Percentiles rank a stretch among this genome's conserved stretches.
Evolutionary conservation across 2,888 invertebrate species (phyloP).

Genomic region (Andrena trimmerana): DNA sequence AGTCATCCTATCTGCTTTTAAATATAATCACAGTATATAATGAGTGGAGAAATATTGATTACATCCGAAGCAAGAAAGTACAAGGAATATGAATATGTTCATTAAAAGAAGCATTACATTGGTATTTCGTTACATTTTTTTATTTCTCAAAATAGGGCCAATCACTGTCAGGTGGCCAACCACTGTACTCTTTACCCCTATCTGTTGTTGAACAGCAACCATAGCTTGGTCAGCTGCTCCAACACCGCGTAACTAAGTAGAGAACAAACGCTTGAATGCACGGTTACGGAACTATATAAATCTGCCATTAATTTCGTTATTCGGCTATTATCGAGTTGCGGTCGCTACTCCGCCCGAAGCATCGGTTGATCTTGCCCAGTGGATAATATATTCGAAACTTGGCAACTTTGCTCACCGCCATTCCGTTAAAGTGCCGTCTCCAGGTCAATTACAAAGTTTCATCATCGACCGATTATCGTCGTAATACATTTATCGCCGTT

Average conservation of each 20-base stretch:
- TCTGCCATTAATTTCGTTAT: constrained; percentile 50
- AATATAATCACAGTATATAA: too few relatives aligned
- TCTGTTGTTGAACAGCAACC: not conserved
- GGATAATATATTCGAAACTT: constrained; percentile 43
- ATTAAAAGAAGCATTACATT: too few relatives aligned
- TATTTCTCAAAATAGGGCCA: too few relatives aligned
- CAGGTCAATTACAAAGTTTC: constrained; percentile 65
- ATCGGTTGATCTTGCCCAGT: constrained; percentile 41
- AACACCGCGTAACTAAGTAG: constrained; percentile 13
- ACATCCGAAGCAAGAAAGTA: too few relatives aligned
- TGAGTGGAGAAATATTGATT: too few relatives aligned
- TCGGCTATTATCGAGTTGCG: constrained; percentile 40
- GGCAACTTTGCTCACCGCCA: constrained; percentile 44
- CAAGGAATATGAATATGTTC: too few relatives aligned
- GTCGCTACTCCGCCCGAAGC: constrained; percentile 9
- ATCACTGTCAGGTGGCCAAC: too few relatives aligned
- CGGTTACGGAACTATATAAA: constrained; percentile 46
- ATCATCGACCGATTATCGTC: constrained; percentile 43
- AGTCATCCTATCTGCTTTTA: too few relatives aligned
- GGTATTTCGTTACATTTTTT: too few relatives aligned
- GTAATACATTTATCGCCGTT: constrained; percentile 52
- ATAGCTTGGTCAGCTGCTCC: constrained; percentile 36
- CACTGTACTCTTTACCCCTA: too few relatives aligned
- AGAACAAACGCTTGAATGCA: constrained; percentile 45
- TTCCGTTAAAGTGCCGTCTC: constrained; percentile 36